A percentile compares a stretch with the other conserved stretches of the same genome.
Conservation (phyloP, 2,113 vertebrate species). For the Morone saxatilis region DNA sequence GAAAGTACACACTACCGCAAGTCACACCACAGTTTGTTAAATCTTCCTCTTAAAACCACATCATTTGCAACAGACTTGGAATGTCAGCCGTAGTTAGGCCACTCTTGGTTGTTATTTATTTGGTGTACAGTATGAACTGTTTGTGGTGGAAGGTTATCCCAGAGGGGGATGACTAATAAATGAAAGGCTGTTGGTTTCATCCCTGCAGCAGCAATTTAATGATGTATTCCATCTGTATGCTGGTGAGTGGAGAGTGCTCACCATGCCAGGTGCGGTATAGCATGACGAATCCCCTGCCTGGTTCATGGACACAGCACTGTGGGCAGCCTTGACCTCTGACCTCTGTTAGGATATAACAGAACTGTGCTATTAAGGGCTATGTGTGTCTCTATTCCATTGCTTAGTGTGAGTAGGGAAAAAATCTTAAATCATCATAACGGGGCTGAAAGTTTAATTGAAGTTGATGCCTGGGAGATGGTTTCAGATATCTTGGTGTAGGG, state of each 20-base stretch:
- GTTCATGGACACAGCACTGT: slow-evolving; percentile 37
- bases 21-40: slow-evolving; percentile 36
- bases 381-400: slow-evolving; percentile 24
- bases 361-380: neutral
- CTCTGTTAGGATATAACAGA: slow-evolving; percentile 40
- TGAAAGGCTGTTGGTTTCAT: slow-evolving; percentile 59
- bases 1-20: slow-evolving; percentile 41
- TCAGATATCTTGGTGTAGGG: slow-evolving; percentile 20
- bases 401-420: slow-evolving; percentile 1
- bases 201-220: slow-evolving; percentile 70
- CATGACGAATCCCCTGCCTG: slow-evolving; percentile 42
- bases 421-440: slow-evolving; percentile 46
- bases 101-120: slow-evolving; percentile 39
- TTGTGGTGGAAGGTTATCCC: slow-evolving; percentile 49
- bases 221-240: slow-evolving; percentile 50
- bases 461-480: slow-evolving; percentile 23
- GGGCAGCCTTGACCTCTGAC: slow-evolving; percentile 63
- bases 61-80: slow-evolving; percentile 53
- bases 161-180: slow-evolving; percentile 54
- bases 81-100: slow-evolving; percentile 22
- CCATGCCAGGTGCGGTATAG: slow-evolving; percentile 51
- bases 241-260: slow-evolving; percentile 36
- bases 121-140: slow-evolving; percentile 20
- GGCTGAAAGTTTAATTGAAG: slow-evolving; percentile 67
- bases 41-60: slow-evolving; percentile 48